Percentiles rank a stretch among this genome's conserved stretches.
These are phyloP conservation scores for Nyctereutes procyonoides DNA, from an alignment of 2,113 vertebrate species.

Conservation along the genomic window DNA sequence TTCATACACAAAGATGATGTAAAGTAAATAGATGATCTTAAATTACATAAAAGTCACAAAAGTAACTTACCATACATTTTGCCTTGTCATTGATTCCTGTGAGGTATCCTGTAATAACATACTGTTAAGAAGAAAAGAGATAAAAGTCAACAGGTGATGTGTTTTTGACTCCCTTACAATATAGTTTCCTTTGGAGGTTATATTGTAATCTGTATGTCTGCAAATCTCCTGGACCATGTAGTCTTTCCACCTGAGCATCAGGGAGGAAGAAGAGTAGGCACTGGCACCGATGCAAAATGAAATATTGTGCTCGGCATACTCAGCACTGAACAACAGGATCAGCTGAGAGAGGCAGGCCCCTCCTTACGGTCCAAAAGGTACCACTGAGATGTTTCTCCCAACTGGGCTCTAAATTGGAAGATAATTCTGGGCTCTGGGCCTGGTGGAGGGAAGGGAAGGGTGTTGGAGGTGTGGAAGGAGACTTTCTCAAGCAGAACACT, in stretches of 20 bases:
- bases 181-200: not conserved
- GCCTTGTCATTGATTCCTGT: not conserved
- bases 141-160: not conserved
- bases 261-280: too few relatives aligned
- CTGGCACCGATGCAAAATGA: not conserved
- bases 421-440: not conserved
- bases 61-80: conserved; percentile 46
- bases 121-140: conserved; percentile 62
- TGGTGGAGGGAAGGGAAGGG: not conserved
- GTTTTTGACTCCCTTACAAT: too few relatives aligned
- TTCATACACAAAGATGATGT: not conserved
- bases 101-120: conserved; percentile 54
- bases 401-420: not conserved
- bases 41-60: not conserved
- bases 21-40: not conserved
- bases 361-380: not conserved
- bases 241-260: not conserved
- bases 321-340: too few relatives aligned
- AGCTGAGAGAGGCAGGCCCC: not conserved
- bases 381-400: not conserved
- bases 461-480: not conserved
- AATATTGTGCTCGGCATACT: not conserved
- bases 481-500: not conserved
- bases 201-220: not conserved
- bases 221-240: not conserved